A percentile compares a stretch with the other conserved stretches of the same genome.
Conservation (phyloP, 2,113 vertebrate species). For the Eulemur macaco region DNA sequence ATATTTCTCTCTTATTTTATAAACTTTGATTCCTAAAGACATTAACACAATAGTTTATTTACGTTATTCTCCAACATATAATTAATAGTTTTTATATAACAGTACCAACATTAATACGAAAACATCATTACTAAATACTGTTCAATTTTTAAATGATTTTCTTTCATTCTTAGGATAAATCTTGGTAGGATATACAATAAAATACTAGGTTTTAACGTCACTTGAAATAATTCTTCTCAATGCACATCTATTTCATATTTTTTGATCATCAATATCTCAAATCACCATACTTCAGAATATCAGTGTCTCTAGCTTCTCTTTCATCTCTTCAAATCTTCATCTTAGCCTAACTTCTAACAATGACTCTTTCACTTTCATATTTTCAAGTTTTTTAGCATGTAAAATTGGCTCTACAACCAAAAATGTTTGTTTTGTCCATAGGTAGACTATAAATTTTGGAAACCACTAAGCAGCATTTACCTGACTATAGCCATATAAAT, state of each 20-base stretch:
- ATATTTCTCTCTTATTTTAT: neutral
- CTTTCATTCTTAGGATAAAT: neutral
- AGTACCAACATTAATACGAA: neutral
- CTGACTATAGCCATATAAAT: neutral
- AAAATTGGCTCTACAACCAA: neutral
- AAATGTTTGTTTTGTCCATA: neutral
- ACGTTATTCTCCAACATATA: neutral
- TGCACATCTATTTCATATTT: neutral
- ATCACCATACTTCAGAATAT: neutral
- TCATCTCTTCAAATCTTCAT: neutral
- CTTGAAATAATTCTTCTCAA: neutral
- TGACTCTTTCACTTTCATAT: neutral
- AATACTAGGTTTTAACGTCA: neutral
- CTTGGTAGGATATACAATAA: neutral
- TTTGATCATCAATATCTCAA: neutral
- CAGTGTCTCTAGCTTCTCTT: neutral
- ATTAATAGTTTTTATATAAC: neutral
- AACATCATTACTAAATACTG: neutral
- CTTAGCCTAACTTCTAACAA: neutral
- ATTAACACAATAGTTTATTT: neutral
- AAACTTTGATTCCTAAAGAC: constrained; percentile 14
- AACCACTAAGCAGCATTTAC: neutral
- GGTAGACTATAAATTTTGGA: neutral
- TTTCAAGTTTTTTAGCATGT: neutral
- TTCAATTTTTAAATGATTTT: neutral